Percentiles rank a stretch among this genome's conserved stretches.
Evolutionary conservation across 92 coral and sea anemone genomes (phyloP).

Genomic region (Anthopleura xanthogrammica): DNA sequence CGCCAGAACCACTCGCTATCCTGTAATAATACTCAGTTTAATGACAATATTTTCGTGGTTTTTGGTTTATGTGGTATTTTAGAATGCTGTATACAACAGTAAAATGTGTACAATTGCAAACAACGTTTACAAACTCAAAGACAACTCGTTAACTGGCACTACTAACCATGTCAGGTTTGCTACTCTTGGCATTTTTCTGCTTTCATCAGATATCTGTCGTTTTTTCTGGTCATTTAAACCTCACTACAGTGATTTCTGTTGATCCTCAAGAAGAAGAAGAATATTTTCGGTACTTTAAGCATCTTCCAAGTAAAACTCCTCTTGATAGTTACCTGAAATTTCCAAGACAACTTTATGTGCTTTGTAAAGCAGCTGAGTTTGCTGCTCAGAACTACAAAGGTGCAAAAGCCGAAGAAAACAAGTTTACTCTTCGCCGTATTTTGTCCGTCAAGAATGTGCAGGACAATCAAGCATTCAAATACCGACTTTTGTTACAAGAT

Average conservation of each 20-base stretch:
- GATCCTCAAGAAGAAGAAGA: constrained; percentile 31
- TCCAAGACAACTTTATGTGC: constrained; percentile 48
- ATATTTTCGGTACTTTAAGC: constrained; percentile 39
- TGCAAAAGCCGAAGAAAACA: not conserved
- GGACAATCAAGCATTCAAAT: constrained; percentile 23
- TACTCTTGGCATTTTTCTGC: not conserved
- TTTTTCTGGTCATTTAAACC: not conserved
- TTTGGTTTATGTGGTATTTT: not conserved
- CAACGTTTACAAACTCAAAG: not conserved
- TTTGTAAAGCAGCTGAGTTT: constrained; percentile 76
- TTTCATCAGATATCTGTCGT: not conserved
- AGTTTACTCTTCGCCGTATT: constrained; percentile 54
- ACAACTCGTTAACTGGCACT: not conserved
- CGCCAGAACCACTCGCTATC: not conserved
- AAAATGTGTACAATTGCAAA: not conserved
- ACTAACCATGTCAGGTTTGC: not conserved
- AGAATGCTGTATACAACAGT: not conserved
- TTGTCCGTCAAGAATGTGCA: constrained; percentile 23
- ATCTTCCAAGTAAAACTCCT: constrained; percentile 42
- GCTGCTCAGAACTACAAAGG: constrained; percentile 46
- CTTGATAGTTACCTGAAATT: constrained; percentile 28
- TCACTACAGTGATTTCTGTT: constrained; percentile 4
- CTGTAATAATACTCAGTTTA: not conserved
- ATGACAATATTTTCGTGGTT: not conserved
- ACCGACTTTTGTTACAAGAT: constrained; percentile 35